Base-by-base conservation (phyloP, 2,113 vertebrate genomes). In the Connochaetes taurinus region DNA sequence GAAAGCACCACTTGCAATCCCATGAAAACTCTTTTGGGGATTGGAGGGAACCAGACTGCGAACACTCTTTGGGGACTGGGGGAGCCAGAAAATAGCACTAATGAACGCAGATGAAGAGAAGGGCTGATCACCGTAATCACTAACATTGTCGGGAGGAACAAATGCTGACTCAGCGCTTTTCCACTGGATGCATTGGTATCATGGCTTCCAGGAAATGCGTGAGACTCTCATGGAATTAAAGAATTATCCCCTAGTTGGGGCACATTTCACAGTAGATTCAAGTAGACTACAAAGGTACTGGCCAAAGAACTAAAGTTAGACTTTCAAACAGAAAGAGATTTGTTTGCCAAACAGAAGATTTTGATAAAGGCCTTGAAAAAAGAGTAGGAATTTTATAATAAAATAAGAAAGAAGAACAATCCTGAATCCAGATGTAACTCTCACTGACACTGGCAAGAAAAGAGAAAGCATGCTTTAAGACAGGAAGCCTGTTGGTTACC, bases 101-200 rank as follows among this genome's bases (percentile, higher is more conserved):
- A 57, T 2, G 33, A 29, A 40, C 1, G 55, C 55, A 3, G n/a
- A 3, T 53, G 15, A 11, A 14, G 29, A 14, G 36, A 58, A 52
- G 36, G 2, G 40, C 17, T 14, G 1, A 8, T 31, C 12, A 27
- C 3, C 9, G 2, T 3, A 1, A 19, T 14, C 5, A 1, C 27
- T 12, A 31, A 5, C 1, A 0, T 15, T 4, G 0, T 5, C 0
- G 5, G 16, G 11, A 60, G 60, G 45, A 19, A 15, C 5, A 2
- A 21, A 8, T 7, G 19, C 25, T n/a, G 7, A 14, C 17, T 3
- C 23, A 8, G 7, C 3, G 9, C 23, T 27, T 83, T n/a, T 0
- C 23, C 21, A 3, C 47, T 4, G 43, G 50, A 1, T 5, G 50
- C 43, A 3, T 11, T 11, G 31, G 17, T 50, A 5, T 16, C 23